These are phyloP conservation scores for Tarsius wallacei DNA, from an alignment of 2,797 vertebrate genomes.

Conservation along the genomic window DNA sequence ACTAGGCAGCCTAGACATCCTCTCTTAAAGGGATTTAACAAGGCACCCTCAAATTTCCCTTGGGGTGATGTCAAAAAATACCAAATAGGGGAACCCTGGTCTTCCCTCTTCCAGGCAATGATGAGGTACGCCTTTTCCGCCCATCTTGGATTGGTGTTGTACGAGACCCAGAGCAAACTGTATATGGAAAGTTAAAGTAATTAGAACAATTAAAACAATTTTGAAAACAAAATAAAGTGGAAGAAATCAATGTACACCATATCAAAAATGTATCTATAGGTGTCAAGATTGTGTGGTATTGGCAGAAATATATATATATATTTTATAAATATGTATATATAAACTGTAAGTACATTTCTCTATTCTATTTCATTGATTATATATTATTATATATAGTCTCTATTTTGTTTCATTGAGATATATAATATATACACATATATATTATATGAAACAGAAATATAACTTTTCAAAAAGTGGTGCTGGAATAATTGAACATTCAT, in stretches of 20 bases:
- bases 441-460: neutral
- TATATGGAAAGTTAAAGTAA: neutral
- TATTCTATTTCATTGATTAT: no score
- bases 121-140: neutral
- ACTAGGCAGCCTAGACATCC: neutral
- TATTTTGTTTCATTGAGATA: no score
- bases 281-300: neutral
- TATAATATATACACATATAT: no score
- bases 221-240: neutral
- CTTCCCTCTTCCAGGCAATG: neutral
- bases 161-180: neutral
- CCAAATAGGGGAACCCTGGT: neutral
- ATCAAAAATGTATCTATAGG: neutral
- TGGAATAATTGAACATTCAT: neutral
- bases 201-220: neutral
- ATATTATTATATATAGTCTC: no score
- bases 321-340: no score
- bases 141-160: no score
- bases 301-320: neutral
- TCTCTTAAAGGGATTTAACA: neutral
- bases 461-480: neutral
- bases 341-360: no score
- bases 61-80: neutral
- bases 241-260: no score
- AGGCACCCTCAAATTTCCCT: no score